A percentile compares a stretch with the other conserved stretches of the same genome.
Conservation (phyloP, 2,797 vertebrate genomes). For the Brachyrhaphis roseni region DNA sequence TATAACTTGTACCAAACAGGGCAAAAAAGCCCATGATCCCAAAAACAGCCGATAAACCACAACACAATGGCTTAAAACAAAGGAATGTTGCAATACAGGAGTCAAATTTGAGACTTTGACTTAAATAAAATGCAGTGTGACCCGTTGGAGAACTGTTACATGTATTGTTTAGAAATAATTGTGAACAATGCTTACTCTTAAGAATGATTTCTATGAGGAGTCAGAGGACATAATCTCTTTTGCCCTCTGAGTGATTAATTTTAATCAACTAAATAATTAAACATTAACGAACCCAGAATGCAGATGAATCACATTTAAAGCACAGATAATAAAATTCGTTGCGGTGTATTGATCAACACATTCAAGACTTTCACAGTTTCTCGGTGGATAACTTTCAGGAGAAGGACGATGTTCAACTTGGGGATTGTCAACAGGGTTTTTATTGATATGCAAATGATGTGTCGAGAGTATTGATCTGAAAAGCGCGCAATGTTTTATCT, state of each 20-base stretch:
- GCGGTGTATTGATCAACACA: not conserved
- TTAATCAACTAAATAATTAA: not conserved
- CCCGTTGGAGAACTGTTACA: not conserved
- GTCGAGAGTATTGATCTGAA: conserved; percentile 22
- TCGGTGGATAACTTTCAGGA: conserved; percentile 4
- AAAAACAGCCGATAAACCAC: not conserved
- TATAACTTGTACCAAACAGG: not conserved
- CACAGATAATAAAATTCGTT: not conserved
- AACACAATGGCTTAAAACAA: not conserved
- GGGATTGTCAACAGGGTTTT: not conserved
- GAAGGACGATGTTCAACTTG: not conserved
- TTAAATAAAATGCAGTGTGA: not conserved
- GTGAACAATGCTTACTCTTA: not conserved
- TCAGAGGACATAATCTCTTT: not conserved
- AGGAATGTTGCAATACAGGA: not conserved
- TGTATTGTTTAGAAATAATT: not conserved
- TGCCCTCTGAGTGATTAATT: not conserved
- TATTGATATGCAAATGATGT: conserved; percentile 2
- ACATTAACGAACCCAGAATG: not conserved
- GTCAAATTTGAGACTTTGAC: not conserved
- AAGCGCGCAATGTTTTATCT: not conserved
- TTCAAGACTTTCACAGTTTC: not conserved
- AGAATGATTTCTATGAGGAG: not conserved
- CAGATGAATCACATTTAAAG: not conserved
- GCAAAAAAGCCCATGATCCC: not conserved